These are phyloP conservation scores for Neuroscelio doddi DNA, from an alignment of 2,888 invertebrate species.

Conservation along the genomic window DNA sequence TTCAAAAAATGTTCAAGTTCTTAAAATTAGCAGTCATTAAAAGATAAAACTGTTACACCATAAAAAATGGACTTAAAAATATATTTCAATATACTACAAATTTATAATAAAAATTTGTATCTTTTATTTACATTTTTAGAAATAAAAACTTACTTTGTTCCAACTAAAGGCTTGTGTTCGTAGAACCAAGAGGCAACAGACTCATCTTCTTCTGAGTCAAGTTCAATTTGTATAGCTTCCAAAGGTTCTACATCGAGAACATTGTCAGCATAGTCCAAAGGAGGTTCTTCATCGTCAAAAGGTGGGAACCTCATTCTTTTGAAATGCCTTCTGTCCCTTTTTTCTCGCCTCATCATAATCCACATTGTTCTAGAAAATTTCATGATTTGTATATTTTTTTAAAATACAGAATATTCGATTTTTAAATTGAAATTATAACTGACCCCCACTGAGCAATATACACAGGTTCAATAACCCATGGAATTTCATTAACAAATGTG, in stretches of 20 bases:
- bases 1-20: too few relatives aligned
- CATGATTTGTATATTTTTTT: not conserved
- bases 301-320: constrained; percentile 99
- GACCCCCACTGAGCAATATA: constrained; percentile 99
- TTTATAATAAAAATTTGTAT: not conserved
- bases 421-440: constrained; percentile 54
- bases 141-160: constrained; percentile 80
- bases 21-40: too few relatives aligned
- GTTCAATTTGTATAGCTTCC: constrained; percentile 98
- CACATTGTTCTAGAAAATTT: constrained; percentile 88
- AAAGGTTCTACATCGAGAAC: constrained; percentile 98
- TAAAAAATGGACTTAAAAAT: too few relatives aligned
- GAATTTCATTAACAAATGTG: constrained; percentile 99
- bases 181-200: constrained; percentile 98
- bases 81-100: too few relatives aligned
- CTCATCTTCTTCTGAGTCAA: constrained; percentile 95
- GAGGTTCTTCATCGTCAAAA: constrained; percentile 99
- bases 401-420: not conserved
- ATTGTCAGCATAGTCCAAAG: constrained; percentile 99
- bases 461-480: constrained; percentile 99
- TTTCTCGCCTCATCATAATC: constrained; percentile 99
- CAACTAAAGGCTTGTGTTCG: constrained; percentile 96
- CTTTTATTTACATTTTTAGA: not conserved
- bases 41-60: too few relatives aligned
- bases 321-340: constrained; percentile 98